These are phyloP conservation scores for Ciconia maguari DNA, from an alignment of 2,113 vertebrate species.

Conservation along the genomic window DNA sequence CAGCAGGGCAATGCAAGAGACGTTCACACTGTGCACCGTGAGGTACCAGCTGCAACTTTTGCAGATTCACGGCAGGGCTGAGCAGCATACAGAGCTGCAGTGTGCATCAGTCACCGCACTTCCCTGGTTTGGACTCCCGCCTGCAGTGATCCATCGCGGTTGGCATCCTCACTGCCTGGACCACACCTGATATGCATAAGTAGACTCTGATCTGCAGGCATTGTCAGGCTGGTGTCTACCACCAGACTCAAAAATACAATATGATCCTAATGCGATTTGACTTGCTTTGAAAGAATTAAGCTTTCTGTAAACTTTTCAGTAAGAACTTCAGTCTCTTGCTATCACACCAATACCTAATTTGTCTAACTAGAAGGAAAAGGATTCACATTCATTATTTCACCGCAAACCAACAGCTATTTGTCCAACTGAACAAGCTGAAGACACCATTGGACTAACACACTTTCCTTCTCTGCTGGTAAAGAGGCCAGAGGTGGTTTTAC, in stretches of 20 bases:
- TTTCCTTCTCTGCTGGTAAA: not conserved
- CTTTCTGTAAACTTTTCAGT: not conserved
- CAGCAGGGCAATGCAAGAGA: not conserved
- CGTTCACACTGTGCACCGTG: accelerated
- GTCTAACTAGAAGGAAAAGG: not conserved
- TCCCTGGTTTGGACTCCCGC: not conserved
- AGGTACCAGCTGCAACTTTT: accelerated
- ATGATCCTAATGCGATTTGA: not conserved
- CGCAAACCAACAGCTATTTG: not conserved
- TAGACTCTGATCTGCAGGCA: not conserved
- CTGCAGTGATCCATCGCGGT: accelerated
- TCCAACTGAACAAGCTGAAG: not conserved
- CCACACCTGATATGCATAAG: accelerated
- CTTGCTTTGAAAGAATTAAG: not conserved
- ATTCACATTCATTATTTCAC: not conserved
- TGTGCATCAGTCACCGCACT: accelerated
- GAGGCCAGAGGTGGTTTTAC: not conserved
- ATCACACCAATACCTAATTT: not conserved
- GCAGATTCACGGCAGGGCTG: not conserved
- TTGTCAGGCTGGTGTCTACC: not conserved
- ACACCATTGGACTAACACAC: not conserved
- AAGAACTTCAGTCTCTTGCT: not conserved
- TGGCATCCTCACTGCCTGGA: not conserved
- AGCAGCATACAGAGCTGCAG: not conserved
- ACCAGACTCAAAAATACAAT: not conserved